Evolutionary conservation across 64 coral and sea anemone genomes (phyloP).

Genomic region (Montipora sp.): DNA sequence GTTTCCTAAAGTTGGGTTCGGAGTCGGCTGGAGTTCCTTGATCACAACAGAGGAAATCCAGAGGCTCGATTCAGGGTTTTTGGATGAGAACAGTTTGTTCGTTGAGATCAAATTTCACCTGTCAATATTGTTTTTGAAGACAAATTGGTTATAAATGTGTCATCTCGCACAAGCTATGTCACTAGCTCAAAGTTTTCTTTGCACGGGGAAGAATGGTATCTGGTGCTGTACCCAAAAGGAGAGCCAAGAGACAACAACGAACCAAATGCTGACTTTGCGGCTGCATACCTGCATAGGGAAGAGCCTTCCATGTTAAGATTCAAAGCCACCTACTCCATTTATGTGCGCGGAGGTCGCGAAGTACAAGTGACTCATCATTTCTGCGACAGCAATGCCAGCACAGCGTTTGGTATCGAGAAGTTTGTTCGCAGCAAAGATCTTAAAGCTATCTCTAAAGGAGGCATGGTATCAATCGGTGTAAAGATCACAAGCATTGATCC

Average conservation of each 20-base stretch:
- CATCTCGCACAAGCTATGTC: conserved; percentile 76
- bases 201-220: conserved; percentile 85
- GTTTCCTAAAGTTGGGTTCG: conserved; percentile 84
- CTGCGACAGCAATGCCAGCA: conserved; percentile 73
- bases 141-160: conserved; percentile 74
- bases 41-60: conserved; percentile 70
- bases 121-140: conserved; percentile 88
- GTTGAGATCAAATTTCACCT: conserved; percentile 81
- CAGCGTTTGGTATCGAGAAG: conserved; percentile 91
- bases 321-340: conserved; percentile 84
- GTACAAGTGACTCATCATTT: conserved; percentile 77
- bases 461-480: conserved; percentile 77
- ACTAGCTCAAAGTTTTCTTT: conserved; percentile 90
- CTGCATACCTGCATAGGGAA: conserved; percentile 88
- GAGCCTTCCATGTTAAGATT: conserved; percentile 72
- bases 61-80: conserved; percentile 63
- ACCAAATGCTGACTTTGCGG: conserved; percentile 68
- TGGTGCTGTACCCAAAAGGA: conserved; percentile 88
- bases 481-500: conserved; percentile 83
- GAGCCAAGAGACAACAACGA: conserved; percentile 57
- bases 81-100: conserved; percentile 76
- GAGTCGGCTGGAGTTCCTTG: conserved; percentile 94
- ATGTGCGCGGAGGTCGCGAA: conserved; percentile 79
- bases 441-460: conserved; percentile 87
- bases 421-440: conserved; percentile 90